These are phyloP conservation scores for Cynocephalus volans DNA, from an alignment of 2,113 vertebrate genomes.

Conservation along the genomic window DNA sequence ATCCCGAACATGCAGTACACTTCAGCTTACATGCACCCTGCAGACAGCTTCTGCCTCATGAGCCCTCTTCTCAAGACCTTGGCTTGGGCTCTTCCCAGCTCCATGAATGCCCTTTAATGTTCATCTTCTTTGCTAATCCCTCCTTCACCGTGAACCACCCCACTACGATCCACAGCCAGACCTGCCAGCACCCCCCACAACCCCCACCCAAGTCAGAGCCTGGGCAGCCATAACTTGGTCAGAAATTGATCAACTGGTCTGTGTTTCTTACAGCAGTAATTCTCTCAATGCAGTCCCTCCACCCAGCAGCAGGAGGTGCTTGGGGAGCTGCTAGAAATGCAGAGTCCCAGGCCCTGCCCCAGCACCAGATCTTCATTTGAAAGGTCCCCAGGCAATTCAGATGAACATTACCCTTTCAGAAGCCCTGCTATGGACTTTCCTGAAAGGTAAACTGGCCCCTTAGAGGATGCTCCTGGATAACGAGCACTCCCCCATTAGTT, in stretches of 20 bases:
- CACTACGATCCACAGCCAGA: neutral
- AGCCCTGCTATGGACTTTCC: neutral
- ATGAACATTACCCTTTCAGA: neutral
- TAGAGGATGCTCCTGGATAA: neutral
- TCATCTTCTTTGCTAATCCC: neutral
- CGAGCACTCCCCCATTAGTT: neutral
- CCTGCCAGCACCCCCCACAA: neutral
- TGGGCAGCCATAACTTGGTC: neutral
- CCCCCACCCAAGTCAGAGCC: neutral
- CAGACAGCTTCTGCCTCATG: fast-evolving
- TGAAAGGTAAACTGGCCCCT: neutral
- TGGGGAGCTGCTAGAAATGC: neutral
- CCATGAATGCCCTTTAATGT: neutral
- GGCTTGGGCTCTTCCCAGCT: neutral
- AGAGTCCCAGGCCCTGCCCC: neutral
- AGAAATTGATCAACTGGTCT: neutral
- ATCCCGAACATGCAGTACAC: neutral
- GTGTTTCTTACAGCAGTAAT: neutral
- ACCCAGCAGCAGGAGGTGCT: no score
- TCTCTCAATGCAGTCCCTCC: neutral
- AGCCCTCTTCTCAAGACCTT: neutral
- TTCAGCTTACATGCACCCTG: no score
- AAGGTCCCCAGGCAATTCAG: neutral
- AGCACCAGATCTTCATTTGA: neutral
- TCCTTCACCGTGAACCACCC: neutral